phyloP scores from a whole-genome alignment of 1,140 invertebrate species.

The Ladona fulva region DNA sequence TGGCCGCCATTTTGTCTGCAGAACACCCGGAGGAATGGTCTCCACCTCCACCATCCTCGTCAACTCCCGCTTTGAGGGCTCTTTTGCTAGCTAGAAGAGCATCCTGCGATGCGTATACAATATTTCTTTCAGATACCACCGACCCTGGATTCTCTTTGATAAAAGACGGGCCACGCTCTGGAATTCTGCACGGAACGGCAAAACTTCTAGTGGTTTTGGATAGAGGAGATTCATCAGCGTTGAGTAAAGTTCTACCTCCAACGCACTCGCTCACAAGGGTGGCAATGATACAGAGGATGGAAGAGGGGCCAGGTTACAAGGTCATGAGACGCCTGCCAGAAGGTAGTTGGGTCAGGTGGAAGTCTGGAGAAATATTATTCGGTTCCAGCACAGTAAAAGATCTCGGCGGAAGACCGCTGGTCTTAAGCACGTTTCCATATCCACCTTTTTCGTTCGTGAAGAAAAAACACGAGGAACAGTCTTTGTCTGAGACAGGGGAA shows the following conservation, averaged over 20 bases:
- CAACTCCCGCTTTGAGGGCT: neutral
- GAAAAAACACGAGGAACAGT: neutral
- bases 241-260: neutral
- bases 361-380: neutral
- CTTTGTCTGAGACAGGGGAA: neutral
- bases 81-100: neutral
- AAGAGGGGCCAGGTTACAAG: neutral
- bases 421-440: neutral
- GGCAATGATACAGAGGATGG: neutral
- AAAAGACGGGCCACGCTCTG: neutral
- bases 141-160: neutral
- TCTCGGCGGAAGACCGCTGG: neutral
- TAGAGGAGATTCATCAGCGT: neutral
- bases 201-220: neutral
- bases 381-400: neutral
- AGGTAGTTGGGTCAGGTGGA: neutral
- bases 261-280: neutral
- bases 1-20: neutral
- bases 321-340: neutral
- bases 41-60: neutral
- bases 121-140: neutral
- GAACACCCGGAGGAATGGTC: neutral
- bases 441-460: neutral
- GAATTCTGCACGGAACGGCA: neutral
- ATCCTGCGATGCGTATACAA: neutral